These are phyloP conservation scores for Dascyllus trimaculatus DNA, from an alignment of 2,113 vertebrate genomes.

Conservation along the genomic window DNA sequence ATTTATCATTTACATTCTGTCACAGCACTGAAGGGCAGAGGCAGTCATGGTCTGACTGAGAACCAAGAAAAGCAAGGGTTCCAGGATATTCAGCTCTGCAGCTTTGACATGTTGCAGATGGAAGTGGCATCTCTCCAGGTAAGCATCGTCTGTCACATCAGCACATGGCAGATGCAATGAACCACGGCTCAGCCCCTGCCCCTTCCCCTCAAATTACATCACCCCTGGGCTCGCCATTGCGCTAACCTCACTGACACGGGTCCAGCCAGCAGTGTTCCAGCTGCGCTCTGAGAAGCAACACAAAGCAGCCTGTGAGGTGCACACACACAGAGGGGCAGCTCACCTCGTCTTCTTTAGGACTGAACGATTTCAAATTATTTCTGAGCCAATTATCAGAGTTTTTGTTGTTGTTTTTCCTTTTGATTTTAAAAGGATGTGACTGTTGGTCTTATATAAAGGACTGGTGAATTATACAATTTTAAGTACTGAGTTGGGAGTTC, in stretches of 20 bases:
- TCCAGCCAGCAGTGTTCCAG: not conserved
- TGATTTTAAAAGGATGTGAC: not conserved
- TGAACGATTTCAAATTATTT: not conserved
- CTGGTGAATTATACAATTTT: not conserved
- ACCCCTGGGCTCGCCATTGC: slow-evolving; percentile 22
- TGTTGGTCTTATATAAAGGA: not conserved
- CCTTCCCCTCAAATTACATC: slow-evolving; percentile 32
- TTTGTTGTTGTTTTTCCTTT: no score
- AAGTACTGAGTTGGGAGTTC: not conserved
- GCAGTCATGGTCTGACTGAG: slow-evolving; percentile 19
- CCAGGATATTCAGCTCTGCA: slow-evolving; percentile 3
- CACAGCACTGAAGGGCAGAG: slow-evolving; percentile 23
- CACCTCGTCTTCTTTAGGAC: not conserved
- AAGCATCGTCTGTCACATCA: slow-evolving; percentile 47
- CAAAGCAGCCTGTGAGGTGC: not conserved
- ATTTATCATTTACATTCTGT: no score
- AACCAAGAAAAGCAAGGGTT: slow-evolving; percentile 5
- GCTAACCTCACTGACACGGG: not conserved
- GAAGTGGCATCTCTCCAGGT: slow-evolving; percentile 50
- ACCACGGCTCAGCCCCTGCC: slow-evolving; percentile 26
- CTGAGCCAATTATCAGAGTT: not conserved
- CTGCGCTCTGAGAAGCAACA: not conserved
- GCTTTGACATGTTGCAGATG: slow-evolving; percentile 49
- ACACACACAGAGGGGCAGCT: not conserved
- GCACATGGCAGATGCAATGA: slow-evolving; percentile 29